These are phyloP conservation scores for Dicyrtomina minuta DNA, from an alignment of 2,888 invertebrate genomes.

Conservation along the genomic window DNA sequence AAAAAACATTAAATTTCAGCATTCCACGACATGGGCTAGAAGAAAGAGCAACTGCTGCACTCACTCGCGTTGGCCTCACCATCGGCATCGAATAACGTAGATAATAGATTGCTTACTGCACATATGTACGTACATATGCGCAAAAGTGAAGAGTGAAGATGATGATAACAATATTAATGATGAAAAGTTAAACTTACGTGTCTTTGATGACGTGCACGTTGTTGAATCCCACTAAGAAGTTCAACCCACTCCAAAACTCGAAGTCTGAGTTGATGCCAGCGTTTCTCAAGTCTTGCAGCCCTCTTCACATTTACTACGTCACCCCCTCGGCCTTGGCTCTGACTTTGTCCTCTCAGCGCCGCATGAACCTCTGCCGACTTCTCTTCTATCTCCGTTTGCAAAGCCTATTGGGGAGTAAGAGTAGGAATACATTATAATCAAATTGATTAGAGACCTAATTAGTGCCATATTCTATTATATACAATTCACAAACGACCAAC, in stretches of 20 bases:
- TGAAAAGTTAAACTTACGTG: slow-evolving; percentile 20
- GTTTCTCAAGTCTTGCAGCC: slow-evolving; percentile 47
- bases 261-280: slow-evolving; percentile 52
- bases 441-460: no score
- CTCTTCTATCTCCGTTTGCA: slow-evolving; percentile 51
- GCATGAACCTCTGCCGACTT: slow-evolving; percentile 49
- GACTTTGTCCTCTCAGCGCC: slow-evolving; percentile 47
- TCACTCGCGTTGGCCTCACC: no score
- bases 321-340: slow-evolving; percentile 42
- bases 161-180: not conserved
- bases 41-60: no score
- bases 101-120: not conserved
- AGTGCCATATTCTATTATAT: no score
- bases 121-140: not conserved
- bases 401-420: slow-evolving; percentile 31
- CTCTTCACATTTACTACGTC: slow-evolving; percentile 37
- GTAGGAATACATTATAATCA: slow-evolving; percentile 18
- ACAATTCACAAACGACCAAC: no score
- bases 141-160: not conserved
- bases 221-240: slow-evolving; percentile 47
- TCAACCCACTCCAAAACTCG: slow-evolving; percentile 53
- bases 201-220: slow-evolving; percentile 30
- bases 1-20: not conserved
- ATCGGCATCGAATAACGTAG: not conserved
- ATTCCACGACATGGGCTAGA: no score